Base-by-base conservation (phyloP, 2,888 invertebrate genomes). In the Chymomyza fuscimana region DNA sequence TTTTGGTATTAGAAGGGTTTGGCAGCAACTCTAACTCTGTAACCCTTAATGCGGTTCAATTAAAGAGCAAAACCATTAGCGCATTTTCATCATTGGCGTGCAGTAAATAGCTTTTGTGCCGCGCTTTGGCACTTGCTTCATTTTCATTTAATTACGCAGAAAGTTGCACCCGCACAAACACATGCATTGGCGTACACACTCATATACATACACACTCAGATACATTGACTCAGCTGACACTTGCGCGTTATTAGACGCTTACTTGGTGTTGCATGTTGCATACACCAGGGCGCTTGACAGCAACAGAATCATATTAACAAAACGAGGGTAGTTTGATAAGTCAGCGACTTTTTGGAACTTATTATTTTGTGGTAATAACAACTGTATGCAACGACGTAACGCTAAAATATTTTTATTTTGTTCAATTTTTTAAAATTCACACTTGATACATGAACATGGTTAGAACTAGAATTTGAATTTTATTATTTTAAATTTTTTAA, bases 61-160 rank as follows among this genome's bases (percentile, higher is more conserved):
- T 84, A 84, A 84, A 84, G 74, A 77, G 74, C 65, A 72, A 58
- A 71, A 73, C 85, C 83, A 84, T 84, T 84, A 84, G 87, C 74
- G 65, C 67, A 75, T 69, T 76, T 77, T 74, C 83, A 74, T 77
- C 73, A 52, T 81, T 19, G 60, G 10, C 62, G 73, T 73, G 64
- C 40, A 68, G 73, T 77, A 86, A 86, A 84, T 84, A 82, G 79
- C 83, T 79, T 70, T 64, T 66, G 75, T 68, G 72, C 69, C 76
- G 75, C 72, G 69, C 76, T 76, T 25, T 25, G 76, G 67, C 81
- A 77, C 71, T 76, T 75, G 74, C 77, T 77, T 76, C 71, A 83
- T 81, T 74, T 74, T 82, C 83, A 86, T 86, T 84, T 84, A 84
- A 86, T 84, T 84, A 79, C 82, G 68, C 76, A 79, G 82, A 86